These are phyloP conservation scores for Dicentrarchus labrax DNA, from an alignment of 2,113 vertebrate species.

Conservation along the genomic window DNA sequence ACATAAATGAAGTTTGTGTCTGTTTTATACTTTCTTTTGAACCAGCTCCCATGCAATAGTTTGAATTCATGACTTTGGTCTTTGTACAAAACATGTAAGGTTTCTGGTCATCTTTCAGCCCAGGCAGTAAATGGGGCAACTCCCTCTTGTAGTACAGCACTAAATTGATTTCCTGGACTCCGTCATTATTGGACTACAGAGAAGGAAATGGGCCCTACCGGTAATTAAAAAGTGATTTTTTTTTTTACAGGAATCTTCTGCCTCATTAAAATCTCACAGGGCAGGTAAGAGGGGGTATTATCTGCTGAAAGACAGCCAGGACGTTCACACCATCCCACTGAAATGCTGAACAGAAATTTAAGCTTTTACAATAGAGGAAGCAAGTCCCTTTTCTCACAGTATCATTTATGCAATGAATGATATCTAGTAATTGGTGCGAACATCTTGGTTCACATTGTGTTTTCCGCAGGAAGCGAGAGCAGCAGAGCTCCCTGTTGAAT, in stretches of 20 bases:
- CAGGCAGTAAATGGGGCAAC: slow-evolving; percentile 39
- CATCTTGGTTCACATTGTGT: slow-evolving; percentile 61
- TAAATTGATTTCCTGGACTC: slow-evolving; percentile 65
- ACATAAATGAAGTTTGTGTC: neutral
- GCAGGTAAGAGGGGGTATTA: slow-evolving; percentile 42
- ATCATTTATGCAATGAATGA: slow-evolving; percentile 62
- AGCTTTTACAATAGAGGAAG: slow-evolving; percentile 35
- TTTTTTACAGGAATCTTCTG: slow-evolving; percentile 36
- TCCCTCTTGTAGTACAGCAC: slow-evolving; percentile 29
- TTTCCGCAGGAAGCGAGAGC: slow-evolving; percentile 23
- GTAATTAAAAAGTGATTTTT: slow-evolving; percentile 75
- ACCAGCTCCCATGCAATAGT: slow-evolving; percentile 9
- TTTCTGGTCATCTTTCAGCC: slow-evolving; percentile 50
- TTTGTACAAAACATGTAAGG: slow-evolving; percentile 54
- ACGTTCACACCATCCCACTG: slow-evolving; percentile 31
- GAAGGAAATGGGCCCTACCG: slow-evolving; percentile 57
- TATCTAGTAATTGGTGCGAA: slow-evolving; percentile 67
- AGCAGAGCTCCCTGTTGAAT: slow-evolving; percentile 21
- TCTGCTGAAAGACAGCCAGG: slow-evolving; percentile 44
- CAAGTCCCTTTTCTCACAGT: slow-evolving; percentile 41
- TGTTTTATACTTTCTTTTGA: slow-evolving; percentile 18
- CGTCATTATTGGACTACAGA: slow-evolving; percentile 59
- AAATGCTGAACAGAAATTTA: slow-evolving; percentile 39
- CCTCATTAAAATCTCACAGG: slow-evolving; percentile 58
- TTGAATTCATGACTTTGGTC: slow-evolving; percentile 52